These are phyloP conservation scores for Hetaerina titia DNA, from an alignment of 2,888 invertebrate species.

Conservation along the genomic window DNA sequence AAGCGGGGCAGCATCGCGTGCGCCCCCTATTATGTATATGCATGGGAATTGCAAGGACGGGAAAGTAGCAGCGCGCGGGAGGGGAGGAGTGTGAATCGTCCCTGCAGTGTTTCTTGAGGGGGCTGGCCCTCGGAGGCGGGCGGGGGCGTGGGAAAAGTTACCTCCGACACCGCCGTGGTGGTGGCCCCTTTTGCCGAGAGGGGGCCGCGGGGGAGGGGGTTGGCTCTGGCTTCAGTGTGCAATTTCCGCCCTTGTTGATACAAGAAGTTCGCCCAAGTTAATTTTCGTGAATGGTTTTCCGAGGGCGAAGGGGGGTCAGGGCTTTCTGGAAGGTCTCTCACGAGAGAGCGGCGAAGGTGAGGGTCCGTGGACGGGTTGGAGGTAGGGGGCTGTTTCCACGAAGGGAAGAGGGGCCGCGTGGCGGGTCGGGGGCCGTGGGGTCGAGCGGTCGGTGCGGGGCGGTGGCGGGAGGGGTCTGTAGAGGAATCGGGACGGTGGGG, in stretches of 20 bases:
- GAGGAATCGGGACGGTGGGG: neutral
- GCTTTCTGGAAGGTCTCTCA: neutral
- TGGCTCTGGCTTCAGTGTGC: conserved; percentile 44
- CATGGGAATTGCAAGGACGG: neutral
- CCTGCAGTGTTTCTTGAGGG: conserved; percentile 64
- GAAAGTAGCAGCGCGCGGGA: conserved; percentile 72
- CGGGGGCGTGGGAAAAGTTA: conserved; percentile 9
- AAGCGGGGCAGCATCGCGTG: neutral
- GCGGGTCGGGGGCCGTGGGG: neutral
- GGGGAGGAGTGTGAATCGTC: conserved; percentile 56
- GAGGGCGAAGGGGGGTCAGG: neutral
- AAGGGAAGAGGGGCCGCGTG: neutral
- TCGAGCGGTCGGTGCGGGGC: neutral
- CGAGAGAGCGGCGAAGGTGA: neutral
- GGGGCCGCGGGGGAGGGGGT: conserved; percentile 26
- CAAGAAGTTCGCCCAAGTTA: conserved; percentile 45
- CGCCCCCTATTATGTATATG: neutral
- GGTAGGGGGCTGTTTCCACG: neutral
- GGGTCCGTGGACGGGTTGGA: neutral
- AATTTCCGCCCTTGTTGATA: conserved; percentile 67
- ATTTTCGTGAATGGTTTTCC: conserved; percentile 49
- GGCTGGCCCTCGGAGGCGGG: neutral
- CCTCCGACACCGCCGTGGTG: conserved; percentile 16
- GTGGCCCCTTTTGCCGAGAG: conserved; percentile 61
- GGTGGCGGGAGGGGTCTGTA: neutral